Evolutionary conservation across 2,797 vertebrate species (phyloP), one percentile per base, ranked within the genome.

Genomic region (Martes flavigula): DNA sequence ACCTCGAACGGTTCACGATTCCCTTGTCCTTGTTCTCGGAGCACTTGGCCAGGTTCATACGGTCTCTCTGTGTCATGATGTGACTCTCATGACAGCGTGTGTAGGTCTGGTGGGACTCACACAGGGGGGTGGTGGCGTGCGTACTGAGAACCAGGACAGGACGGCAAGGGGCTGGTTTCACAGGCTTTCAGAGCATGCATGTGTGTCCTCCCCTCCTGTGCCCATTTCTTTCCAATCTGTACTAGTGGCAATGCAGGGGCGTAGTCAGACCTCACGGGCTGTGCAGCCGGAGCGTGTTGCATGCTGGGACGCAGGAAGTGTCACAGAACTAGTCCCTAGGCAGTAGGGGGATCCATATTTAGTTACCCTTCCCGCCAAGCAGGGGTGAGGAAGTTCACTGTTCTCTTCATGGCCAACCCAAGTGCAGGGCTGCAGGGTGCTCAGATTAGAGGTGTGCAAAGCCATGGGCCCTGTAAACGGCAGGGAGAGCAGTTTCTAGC

Each of bases 361-460:
- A 40, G 66, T 96, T 82, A 46, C 35, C 46, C 51, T 86, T 90
- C 54, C 54, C 83, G 27, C 73, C 12, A 21, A 48, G 46, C 75
- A 48, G 7, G 17, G 66, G 60, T 38, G n/a, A 77, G n/a, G 62
- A 86, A 60, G 43, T 66, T 79, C 48, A 32, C 25, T 21, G 5
- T 38, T 54, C 46, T 78, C 30, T 86, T 46, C 72, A 18, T 8
- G 92, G 27, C 40, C 10, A 7, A 12, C 21, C 46, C 8, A 70
- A n/a, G 56, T 20, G 3, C 46, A 73, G 46, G 38, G 21, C 2
- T 17, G 9, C 20, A 9, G 32, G 62, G 11, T 51, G 18, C 10
- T 60, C 43, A 54, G 17, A 21, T 43, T 14, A 70, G 72, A 92
- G 32, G 43, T 21, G 40, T 14, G 35, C 40, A 48, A 62, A 81